A percentile compares a stretch with the other conserved stretches of the same genome.
These are phyloP conservation scores for Pogonognathellus flavescens DNA, from an alignment of 1,140 invertebrate species.

Conservation along the genomic window DNA sequence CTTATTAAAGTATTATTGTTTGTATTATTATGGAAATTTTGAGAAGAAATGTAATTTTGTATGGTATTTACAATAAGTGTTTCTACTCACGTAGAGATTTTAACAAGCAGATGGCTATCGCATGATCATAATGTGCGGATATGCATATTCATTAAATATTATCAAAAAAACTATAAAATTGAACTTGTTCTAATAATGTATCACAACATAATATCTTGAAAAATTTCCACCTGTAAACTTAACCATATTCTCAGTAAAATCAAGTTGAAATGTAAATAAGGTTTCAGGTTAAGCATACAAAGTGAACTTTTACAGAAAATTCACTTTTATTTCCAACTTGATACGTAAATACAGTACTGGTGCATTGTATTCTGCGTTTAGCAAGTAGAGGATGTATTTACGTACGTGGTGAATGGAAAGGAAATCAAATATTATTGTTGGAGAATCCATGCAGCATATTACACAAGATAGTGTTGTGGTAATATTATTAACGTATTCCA, in stretches of 20 bases:
- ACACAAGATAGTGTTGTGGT: neutral
- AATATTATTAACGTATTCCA: no score
- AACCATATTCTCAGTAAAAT: neutral
- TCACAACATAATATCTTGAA: neutral
- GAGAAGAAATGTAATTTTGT: no score
- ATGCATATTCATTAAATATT: slow-evolving; percentile 4
- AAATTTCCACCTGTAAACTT: neutral
- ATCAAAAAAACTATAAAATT: neutral
- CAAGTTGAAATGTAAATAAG: slow-evolving; percentile 9
- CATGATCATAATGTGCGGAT: neutral
- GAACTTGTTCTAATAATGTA: neutral
- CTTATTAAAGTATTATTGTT: no score
- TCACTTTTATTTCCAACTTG: slow-evolving; percentile 16
- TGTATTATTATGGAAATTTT: no score
- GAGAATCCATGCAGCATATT: neutral
- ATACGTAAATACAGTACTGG: no score
- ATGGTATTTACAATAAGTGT: no score
- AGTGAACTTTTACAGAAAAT: neutral
- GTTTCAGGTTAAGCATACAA: slow-evolving; percentile 11
- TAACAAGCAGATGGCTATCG: no score
- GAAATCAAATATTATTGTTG: neutral
- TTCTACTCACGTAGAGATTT: no score
- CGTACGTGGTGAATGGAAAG: neutral
- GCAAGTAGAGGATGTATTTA: no score
- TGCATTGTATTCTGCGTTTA: no score